Base-by-base conservation (phyloP, 1,140 invertebrate species). In the Hermetia illucens region DNA sequence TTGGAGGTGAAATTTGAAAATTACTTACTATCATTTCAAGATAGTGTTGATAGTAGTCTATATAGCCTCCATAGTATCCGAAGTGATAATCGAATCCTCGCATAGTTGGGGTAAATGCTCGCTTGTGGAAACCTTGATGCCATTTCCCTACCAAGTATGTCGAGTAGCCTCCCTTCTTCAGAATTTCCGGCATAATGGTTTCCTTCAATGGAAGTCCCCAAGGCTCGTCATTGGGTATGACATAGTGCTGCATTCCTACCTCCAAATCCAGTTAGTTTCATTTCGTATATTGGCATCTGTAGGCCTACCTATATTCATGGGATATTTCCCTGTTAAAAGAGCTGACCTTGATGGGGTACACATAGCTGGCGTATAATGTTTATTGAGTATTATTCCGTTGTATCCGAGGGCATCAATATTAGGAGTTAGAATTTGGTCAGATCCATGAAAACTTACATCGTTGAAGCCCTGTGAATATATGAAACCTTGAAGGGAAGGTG, bases 141-240 rank as follows among this genome's bases (percentile, higher is more conserved):
- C 88, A 92, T 63, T 95, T 94, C n/a, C 90, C 90, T 17, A 94
- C 70, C 22, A 84, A 69, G 56, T 86, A 79, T 1, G 84, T 90
- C 4, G 62, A 61, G 58, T 93, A 95, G 0, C 86, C 87, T 0
- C 73, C 53, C 16, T 75, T 64, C 50, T 75, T 75, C 19, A 94
- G 64, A 47, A 80, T 74, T 61, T 90, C 63, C 0, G 88, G 79
- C 36, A 92, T 55, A 5, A 85, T 51, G 45, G 75, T 82, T 47
- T 79, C 70, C 21, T 70, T 66, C 3, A 85, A 47, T 0, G 79
- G 75, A 2, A 92, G 55, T 5, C 80, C 82, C 50, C 77, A 74
- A 1, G 82, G 76, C 47, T 82, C 75, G 6, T 73, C 63, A 39
- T 77, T 82, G 25, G 70, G 64, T 27, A 89, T 72, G 1, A 87